Conservation (phyloP, 2,888 invertebrate species). For the Hemistola chrysoprasaria region DNA sequence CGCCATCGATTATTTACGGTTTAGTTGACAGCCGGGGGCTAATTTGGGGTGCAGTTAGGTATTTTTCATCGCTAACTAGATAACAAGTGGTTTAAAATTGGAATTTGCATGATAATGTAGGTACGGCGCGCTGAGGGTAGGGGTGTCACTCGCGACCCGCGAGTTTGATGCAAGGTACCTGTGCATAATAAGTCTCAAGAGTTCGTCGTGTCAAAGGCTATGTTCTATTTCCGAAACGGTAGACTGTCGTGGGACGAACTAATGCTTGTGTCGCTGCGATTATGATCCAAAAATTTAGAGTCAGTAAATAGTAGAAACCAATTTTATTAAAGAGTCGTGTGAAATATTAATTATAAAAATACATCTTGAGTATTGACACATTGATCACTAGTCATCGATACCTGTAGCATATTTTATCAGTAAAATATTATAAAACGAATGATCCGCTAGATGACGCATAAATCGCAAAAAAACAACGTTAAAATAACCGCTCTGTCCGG, state of each 20-base stretch:
- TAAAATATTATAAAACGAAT: too few relatives aligned
- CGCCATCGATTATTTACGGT: conserved; percentile 75
- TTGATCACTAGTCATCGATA: too few relatives aligned
- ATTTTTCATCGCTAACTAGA: conserved; percentile 80
- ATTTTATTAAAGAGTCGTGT: too few relatives aligned
- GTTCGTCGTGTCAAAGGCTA: background rate
- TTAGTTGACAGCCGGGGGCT: conserved; percentile 71
- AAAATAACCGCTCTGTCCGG: conserved; percentile 15
- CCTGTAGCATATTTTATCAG: too few relatives aligned
- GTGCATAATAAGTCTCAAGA: conserved; percentile 17
- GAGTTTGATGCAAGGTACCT: conserved; percentile 18
- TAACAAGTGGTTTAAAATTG: conserved; percentile 82
- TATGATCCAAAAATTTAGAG: too few relatives aligned
- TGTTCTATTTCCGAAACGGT: too few relatives aligned
- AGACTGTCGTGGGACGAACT: too few relatives aligned
- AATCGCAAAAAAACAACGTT: conserved; percentile 25
- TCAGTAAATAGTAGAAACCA: too few relatives aligned
- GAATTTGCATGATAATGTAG: conserved; percentile 79
- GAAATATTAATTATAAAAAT: too few relatives aligned
- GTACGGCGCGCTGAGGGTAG: conserved; percentile 38
- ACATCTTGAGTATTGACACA: too few relatives aligned
- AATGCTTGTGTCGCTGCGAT: too few relatives aligned
- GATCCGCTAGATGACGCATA: conserved; percentile 9
- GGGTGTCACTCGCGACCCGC: conserved; percentile 27
- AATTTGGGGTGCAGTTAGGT: conserved; percentile 71